A percentile compares a stretch with the other conserved stretches of the same genome.
These are phyloP conservation scores for Apogon hyalosoma DNA, from an alignment of 2,797 vertebrate genomes.

Conservation along the genomic window DNA sequence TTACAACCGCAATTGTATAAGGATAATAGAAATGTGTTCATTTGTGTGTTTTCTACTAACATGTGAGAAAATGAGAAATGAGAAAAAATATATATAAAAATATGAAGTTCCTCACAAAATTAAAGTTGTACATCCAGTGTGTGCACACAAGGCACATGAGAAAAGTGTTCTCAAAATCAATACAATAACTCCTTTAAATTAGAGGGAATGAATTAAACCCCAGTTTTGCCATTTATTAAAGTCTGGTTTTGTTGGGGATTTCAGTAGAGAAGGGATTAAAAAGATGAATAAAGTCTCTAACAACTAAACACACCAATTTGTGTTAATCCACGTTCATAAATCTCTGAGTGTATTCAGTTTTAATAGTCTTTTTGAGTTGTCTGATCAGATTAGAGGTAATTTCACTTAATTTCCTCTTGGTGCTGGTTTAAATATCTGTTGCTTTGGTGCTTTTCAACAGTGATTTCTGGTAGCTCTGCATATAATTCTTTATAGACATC, in stretches of 20 bases:
- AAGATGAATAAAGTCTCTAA: too few species aligned
- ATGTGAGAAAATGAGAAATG: neutral
- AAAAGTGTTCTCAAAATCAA: neutral
- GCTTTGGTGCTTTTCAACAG: too few species aligned
- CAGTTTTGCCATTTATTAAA: slow-evolving; percentile 5
- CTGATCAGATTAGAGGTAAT: too few species aligned
- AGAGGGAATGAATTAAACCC: neutral
- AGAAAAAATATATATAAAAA: slow-evolving; percentile 6
- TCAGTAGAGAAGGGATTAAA: neutral
- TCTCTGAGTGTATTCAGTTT: too few species aligned
- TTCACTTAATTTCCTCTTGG: too few species aligned
- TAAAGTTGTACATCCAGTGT: slow-evolving; percentile 27
- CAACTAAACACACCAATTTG: too few species aligned
- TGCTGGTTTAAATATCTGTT: too few species aligned
- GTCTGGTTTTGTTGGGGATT: neutral
- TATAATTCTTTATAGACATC: neutral
- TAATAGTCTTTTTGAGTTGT: too few species aligned
- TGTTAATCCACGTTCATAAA: too few species aligned
- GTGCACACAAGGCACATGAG: neutral
- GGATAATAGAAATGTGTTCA: neutral
- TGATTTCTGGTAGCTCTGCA: neutral
- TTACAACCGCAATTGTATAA: neutral
- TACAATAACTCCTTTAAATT: neutral
- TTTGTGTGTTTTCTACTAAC: neutral
- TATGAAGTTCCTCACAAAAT: slow-evolving; percentile 9